Evolutionary conservation across 2,797 vertebrate genomes (phyloP).

Genomic region (Hippopotamyrus pictus): DNA sequence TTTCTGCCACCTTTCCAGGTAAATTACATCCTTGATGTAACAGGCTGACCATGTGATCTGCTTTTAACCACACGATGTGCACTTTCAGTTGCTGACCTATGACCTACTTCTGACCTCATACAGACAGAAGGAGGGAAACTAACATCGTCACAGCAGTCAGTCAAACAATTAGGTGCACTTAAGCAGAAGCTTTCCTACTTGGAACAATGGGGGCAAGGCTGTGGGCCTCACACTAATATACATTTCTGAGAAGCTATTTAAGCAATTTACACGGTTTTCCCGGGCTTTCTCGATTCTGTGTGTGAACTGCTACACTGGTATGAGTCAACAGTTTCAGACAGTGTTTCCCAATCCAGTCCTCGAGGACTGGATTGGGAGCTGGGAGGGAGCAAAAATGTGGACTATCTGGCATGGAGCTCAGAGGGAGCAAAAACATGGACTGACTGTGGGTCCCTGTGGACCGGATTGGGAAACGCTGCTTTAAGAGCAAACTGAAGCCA

Average conservation of each 20-base stretch:
- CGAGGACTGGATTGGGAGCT: neutral
- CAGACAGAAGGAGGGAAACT: conserved; percentile 22
- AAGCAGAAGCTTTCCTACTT: neutral
- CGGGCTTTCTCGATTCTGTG: conserved; percentile 28
- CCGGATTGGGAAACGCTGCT: neutral
- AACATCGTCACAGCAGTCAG: conserved; percentile 26
- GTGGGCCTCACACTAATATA: conserved; percentile 30
- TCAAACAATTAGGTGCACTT: conserved; percentile 31
- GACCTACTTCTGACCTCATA: conserved; percentile 8
- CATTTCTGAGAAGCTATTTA: conserved; percentile 25
- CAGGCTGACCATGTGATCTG: neutral
- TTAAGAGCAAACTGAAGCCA: neutral
- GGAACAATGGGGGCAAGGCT: conserved; percentile 7
- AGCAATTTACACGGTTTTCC: conserved; percentile 27
- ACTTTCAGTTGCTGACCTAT: neutral
- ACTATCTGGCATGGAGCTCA: neutral
- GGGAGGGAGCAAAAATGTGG: neutral
- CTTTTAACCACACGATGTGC: neutral
- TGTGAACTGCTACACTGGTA: neutral
- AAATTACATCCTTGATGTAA: neutral
- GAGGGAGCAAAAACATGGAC: neutral
- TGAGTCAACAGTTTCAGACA: neutral
- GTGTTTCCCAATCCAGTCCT: neutral
- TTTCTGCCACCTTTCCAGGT: neutral
- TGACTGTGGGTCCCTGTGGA: neutral